phyloP scores from a whole-genome alignment of 2,888 invertebrate genomes.

The Congeria kusceri region DNA sequence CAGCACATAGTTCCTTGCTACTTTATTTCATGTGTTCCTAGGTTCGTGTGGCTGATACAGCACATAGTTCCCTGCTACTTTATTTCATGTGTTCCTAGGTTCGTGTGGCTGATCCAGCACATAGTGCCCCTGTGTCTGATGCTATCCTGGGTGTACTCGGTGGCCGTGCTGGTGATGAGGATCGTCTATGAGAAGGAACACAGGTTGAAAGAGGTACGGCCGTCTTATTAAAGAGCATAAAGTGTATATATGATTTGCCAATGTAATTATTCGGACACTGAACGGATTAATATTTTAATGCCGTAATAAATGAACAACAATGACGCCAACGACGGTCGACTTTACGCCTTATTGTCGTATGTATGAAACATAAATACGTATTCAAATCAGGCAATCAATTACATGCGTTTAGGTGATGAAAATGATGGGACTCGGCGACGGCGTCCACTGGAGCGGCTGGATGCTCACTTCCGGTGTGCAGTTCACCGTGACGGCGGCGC shows the following conservation, averaged over 20 bases:
- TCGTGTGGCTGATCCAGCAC: constrained; percentile 86
- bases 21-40: constrained; percentile 80
- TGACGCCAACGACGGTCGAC: too few relatives aligned
- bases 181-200: constrained; percentile 87
- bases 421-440: constrained; percentile 83
- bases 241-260: too few relatives aligned
- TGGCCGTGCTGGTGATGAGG: constrained; percentile 86
- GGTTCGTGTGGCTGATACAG: constrained; percentile 86
- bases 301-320: too few relatives aligned
- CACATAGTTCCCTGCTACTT: constrained; percentile 85
- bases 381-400: too few relatives aligned
- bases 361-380: too few relatives aligned
- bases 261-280: too few relatives aligned
- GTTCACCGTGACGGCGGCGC: constrained; percentile 79
- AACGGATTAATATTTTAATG: too few relatives aligned
- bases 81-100: constrained; percentile 72
- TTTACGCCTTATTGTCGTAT: too few relatives aligned
- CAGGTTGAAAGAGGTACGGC: constrained; percentile 84
- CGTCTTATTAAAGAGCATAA: too few relatives aligned
- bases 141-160: constrained; percentile 86
- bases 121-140: constrained; percentile 86
- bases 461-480: constrained; percentile 81
- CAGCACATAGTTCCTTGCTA: constrained; percentile 84
- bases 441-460: constrained; percentile 84
- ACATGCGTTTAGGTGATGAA: constrained; percentile 85